Conservation (phyloP, 2,888 invertebrate species). For the Chalcosyrphus nemorum region DNA sequence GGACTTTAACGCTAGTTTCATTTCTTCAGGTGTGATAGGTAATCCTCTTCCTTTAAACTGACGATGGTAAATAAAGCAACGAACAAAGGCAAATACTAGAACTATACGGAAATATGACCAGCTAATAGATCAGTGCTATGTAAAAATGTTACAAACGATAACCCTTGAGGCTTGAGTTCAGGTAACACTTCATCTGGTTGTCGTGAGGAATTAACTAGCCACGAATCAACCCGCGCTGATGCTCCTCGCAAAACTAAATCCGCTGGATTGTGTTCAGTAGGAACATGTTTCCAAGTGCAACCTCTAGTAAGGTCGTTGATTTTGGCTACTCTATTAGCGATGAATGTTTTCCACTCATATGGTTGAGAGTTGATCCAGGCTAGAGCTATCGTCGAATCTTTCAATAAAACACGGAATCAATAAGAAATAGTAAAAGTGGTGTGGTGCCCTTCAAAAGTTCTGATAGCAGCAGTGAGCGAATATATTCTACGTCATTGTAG, state of each 20-base stretch:
- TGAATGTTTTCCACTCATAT: neutral
- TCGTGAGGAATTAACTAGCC: neutral
- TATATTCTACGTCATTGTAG: no score
- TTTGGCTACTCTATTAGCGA: neutral
- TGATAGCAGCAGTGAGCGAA: no score
- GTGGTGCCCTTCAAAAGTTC: no score
- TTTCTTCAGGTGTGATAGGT: no score
- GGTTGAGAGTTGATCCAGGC: neutral
- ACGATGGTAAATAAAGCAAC: neutral
- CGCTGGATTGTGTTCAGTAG: neutral
- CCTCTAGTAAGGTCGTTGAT: neutral
- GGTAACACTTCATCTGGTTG: neutral
- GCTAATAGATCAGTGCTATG: neutral
- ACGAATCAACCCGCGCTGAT: neutral
- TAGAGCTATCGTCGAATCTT: neutral
- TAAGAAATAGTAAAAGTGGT: no score
- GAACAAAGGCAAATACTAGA: neutral
- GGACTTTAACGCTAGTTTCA: no score
- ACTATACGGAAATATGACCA: neutral
- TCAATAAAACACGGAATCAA: no score
- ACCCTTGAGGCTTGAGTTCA: neutral
- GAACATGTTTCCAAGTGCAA: neutral
- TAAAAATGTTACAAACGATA: neutral
- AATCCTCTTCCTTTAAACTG: no score
- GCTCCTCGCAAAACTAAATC: neutral